phyloP scores from a whole-genome alignment of 1,140 invertebrate genomes.

The Lasioglossum albipes region DNA sequence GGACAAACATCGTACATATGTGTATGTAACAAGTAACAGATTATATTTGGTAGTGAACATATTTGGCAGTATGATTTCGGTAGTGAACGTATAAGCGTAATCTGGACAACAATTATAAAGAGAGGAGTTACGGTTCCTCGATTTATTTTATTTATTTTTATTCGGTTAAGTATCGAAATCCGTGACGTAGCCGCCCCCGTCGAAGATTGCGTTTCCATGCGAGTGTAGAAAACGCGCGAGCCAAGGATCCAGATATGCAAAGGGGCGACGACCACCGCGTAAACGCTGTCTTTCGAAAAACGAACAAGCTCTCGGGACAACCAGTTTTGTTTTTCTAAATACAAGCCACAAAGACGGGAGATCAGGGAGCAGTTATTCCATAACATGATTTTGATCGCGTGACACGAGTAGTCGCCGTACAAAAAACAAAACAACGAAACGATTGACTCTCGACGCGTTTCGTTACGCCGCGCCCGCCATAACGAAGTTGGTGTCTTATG shows the following conservation, averaged over 20 bases:
- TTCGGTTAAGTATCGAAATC: background rate
- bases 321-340: constrained; percentile 59
- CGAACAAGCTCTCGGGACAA: constrained; percentile 59
- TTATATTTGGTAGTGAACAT: constrained; percentile 13
- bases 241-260: background rate
- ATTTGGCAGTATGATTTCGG: constrained; percentile 41
- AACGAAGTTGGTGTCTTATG: too few relatives aligned
- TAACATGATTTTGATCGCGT: background rate
- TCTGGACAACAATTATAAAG: constrained; percentile 9
- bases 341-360: constrained; percentile 52
- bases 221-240: background rate
- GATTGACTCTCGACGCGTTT: too few relatives aligned
- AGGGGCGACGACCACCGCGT: constrained; percentile 38
- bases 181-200: background rate
- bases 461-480: too few relatives aligned
- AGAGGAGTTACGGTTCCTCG: background rate
- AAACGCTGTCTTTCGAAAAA: constrained; percentile 41
- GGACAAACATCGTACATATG: background rate
- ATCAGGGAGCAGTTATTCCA: constrained; percentile 17
- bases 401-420: background rate
- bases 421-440: too few relatives aligned
- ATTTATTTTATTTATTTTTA: background rate
- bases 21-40: constrained; percentile 28
- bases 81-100: constrained; percentile 39
- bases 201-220: background rate